A percentile compares a stretch with the other conserved stretches of the same genome.
Conservation (phyloP, 1,140 invertebrate genomes). For the Drosophila orosa region DNA sequence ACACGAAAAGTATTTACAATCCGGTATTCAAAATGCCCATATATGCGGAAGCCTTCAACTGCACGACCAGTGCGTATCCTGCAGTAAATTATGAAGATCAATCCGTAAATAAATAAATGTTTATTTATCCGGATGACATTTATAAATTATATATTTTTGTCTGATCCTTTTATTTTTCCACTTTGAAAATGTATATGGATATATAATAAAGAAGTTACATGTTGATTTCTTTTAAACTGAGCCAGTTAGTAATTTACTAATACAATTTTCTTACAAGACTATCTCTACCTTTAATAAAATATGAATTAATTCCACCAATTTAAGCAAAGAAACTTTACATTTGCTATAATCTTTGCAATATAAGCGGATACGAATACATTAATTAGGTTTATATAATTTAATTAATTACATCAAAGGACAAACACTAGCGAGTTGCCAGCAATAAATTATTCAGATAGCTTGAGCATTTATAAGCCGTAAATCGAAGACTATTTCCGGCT, state of each 20-base stretch:
- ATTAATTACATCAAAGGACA: not conserved
- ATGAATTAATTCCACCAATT: not conserved
- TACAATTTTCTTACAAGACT: too few species aligned
- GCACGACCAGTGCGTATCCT: not conserved
- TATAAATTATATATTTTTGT: too few species aligned
- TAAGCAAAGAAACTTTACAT: not conserved
- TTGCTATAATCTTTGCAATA: not conserved
- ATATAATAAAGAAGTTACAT: too few species aligned
- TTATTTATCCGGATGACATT: too few species aligned
- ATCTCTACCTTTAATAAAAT: too few species aligned
- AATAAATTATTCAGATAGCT: constrained; percentile 12
- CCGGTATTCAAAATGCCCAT: not conserved
- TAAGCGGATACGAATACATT: not conserved
- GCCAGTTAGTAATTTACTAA: too few species aligned
- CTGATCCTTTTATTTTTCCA: too few species aligned
- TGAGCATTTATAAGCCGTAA: not conserved
- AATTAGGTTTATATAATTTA: not conserved
- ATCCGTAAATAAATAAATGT: not conserved
- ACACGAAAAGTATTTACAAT: not conserved
- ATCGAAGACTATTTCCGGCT: constrained; percentile 3
- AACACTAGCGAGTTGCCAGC: not conserved
- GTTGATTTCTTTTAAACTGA: too few species aligned
- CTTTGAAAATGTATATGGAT: too few species aligned
- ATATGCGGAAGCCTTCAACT: not conserved
- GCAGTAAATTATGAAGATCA: not conserved